Evolutionary conservation across 2,797 vertebrate genomes (phyloP), one percentile per base, ranked within the genome.

Genomic region (Furcifer pardalis): DNA sequence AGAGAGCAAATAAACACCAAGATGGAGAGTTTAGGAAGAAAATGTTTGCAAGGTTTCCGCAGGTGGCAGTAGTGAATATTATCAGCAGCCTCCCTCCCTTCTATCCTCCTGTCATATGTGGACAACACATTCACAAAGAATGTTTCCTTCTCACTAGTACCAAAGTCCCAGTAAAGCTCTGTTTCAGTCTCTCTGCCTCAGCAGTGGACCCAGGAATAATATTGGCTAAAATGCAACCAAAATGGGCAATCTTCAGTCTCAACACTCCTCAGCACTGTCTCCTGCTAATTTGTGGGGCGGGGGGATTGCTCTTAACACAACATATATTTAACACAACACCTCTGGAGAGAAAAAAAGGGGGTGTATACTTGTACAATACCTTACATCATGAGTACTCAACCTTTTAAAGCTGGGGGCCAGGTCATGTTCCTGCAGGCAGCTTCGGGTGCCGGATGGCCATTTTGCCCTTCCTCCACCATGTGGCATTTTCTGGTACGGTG

Each of bases 121-220:
- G 86, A 56, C 56, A 6, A 5, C 68, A 77, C 49, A 46, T 46
- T 37, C 65, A 52, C 27, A 42, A 84, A 83, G 85, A 86, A 84
- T 42, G 87, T 90, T 69, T 85, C 52, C 89, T 91, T 68, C 68
- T 68, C 74, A 35, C 71, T 56, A 68, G 78, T 84, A 82, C 13
- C 74, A 87, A 87, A 90, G 71, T 72, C 86, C 90, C 89, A 90
- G 86, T 84, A 90, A 88, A 65, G 62, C 83, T 74, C 25, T 78
- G 68, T 77, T 76, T 52, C 87, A 86, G 90, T 83, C 81, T 88
- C 89, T 77, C 86, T 88, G 77, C 30, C 78, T 88, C 35, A 0
- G 0, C 9, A 82, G 59, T 60, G 12, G 80, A 2, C 32, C 83
- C 44, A 85, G 77, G 86, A 42, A 59, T 59, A 42, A 77, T 56